Percentiles rank a stretch among this genome's conserved stretches.
Evolutionary conservation across 2,797 vertebrate genomes (phyloP).

Genomic region (Pampus argenteus): DNA sequence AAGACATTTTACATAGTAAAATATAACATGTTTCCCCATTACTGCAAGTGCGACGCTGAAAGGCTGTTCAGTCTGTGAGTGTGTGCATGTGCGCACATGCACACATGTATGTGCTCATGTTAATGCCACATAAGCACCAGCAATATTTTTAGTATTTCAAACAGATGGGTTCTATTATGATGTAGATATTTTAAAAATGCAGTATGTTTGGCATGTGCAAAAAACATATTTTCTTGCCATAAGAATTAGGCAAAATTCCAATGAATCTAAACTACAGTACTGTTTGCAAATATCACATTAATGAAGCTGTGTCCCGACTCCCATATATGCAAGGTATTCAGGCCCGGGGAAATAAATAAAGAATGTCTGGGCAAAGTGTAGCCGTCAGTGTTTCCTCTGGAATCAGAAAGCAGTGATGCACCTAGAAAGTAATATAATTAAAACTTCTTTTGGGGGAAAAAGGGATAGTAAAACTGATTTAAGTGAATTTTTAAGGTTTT

Average conservation of each 20-base stretch:
- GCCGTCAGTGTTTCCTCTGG: constrained; percentile 26
- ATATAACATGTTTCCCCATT: constrained; percentile 23
- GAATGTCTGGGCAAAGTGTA: constrained; percentile 29
- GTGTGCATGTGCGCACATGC: not conserved
- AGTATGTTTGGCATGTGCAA: constrained; percentile 26
- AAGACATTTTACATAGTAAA: constrained; percentile 25
- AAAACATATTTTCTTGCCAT: constrained; percentile 19
- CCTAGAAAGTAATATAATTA: constrained; percentile 9
- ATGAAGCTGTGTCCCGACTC: constrained; percentile 21
- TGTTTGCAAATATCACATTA: constrained; percentile 34
- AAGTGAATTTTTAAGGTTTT: constrained; percentile 1
- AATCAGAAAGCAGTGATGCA: constrained; percentile 14
- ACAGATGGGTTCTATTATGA: constrained; percentile 31
- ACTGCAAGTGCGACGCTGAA: constrained; percentile 27
- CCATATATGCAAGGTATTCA: constrained; percentile 32
- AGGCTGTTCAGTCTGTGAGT: constrained; percentile 24
- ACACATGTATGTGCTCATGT: not conserved
- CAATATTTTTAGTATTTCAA: constrained; percentile 16
- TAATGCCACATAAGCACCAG: constrained; percentile 30
- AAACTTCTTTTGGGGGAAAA: constrained; percentile 11
- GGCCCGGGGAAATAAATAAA: constrained; percentile 51
- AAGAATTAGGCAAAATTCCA: constrained; percentile 8
- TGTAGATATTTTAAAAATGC: constrained; percentile 19
- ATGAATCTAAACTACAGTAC: not conserved
- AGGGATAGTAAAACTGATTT: constrained; percentile 5